Evolutionary conservation across 2,113 vertebrate genomes (phyloP).

Genomic region (Leucoraja erinaceus): DNA sequence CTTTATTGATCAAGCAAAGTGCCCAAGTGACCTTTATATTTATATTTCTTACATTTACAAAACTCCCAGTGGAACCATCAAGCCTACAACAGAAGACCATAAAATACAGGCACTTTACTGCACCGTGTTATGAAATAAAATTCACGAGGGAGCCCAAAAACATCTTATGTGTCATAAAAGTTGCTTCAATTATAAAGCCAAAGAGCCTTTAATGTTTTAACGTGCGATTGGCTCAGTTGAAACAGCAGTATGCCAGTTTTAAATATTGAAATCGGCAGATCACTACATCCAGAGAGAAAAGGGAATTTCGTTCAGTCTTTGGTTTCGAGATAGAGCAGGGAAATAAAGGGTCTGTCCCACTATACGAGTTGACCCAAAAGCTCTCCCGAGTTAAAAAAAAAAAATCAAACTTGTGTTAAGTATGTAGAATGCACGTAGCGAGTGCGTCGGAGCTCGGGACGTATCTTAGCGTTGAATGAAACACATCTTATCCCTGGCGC

Average conservation of each 20-base stretch:
- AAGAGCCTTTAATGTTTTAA: neutral
- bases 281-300: neutral
- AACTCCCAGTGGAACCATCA: neutral
- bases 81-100: neutral
- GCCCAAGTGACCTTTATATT: conserved; percentile 2
- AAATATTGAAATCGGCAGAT: neutral
- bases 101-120: neutral
- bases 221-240: neutral
- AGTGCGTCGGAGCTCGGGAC: too few relatives aligned
- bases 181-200: neutral
- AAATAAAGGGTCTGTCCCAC: too few relatives aligned
- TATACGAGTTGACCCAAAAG: too few relatives aligned
- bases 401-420: too few relatives aligned
- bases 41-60: conserved; percentile 28
- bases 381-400: too few relatives aligned
- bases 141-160: neutral
- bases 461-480: too few relatives aligned
- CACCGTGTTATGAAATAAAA: neutral
- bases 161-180: neutral
- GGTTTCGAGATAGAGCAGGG: too few relatives aligned
- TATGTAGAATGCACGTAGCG: too few relatives aligned
- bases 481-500: conserved; percentile 47
- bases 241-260: neutral
- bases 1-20: conserved; percentile 36
- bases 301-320: too few relatives aligned